Percentiles rank a stretch among this genome's conserved stretches.
Evolutionary conservation across 2,888 invertebrate genomes (phyloP).

Genomic region (Candidula unifasciata): DNA sequence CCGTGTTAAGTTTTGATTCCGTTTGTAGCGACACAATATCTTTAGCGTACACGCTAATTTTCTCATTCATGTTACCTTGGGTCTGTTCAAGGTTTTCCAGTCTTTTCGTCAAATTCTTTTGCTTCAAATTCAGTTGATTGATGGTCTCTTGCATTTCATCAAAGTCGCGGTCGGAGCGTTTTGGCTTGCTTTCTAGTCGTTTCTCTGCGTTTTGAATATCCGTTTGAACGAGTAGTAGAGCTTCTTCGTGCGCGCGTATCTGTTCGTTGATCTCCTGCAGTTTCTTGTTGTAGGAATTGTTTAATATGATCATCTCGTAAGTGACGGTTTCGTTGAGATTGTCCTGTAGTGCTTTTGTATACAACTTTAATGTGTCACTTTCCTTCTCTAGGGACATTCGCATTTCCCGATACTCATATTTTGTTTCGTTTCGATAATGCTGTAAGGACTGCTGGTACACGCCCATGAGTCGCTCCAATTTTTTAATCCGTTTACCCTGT

Average conservation of each 20-base stretch:
- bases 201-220: constrained; percentile 50
- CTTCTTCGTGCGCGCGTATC: constrained; percentile 44
- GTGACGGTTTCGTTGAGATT: constrained; percentile 51
- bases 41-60: constrained; percentile 40
- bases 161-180: constrained; percentile 47
- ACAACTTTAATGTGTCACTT: constrained; percentile 23
- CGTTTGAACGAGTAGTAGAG: constrained; percentile 50
- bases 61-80: constrained; percentile 31
- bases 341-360: constrained; percentile 48
- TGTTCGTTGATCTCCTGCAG: background rate
- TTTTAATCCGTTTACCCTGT: constrained; percentile 53
- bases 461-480: constrained; percentile 53
- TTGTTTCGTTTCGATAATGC: constrained; percentile 62
- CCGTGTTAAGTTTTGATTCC: constrained; percentile 56
- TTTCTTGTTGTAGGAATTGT: constrained; percentile 31
- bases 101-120: constrained; percentile 44
- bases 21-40: constrained; percentile 53
- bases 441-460: constrained; percentile 59
- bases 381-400: constrained; percentile 48
- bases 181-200: constrained; percentile 49
- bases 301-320: constrained; percentile 38
- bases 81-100: constrained; percentile 11
- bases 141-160: constrained; percentile 45
- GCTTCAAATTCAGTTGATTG: constrained; percentile 48
- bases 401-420: constrained; percentile 51